Percentiles rank a stretch among this genome's conserved stretches.
Evolutionary conservation across 2,797 vertebrate species (phyloP).

Genomic region (Channallabes apus): DNA sequence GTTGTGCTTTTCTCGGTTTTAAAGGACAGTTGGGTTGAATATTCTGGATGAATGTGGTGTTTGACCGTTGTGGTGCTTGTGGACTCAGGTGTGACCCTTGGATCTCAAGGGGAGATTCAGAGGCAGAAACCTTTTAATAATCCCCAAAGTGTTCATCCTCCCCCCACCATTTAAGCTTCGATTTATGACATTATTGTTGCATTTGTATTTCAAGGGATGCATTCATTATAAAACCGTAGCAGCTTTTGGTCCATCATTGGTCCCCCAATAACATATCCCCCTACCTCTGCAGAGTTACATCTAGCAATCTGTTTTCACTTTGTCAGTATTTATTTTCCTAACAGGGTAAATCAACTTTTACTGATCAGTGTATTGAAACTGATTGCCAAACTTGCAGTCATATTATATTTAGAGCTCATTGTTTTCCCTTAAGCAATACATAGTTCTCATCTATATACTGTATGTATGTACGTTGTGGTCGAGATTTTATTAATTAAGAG

Average conservation of each 20-base stretch:
- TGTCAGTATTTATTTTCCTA: constrained; percentile 77
- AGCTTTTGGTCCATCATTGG: constrained; percentile 46
- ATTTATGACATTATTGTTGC: constrained; percentile 55
- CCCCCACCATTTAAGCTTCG: constrained; percentile 51
- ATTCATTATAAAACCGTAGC: constrained; percentile 53
- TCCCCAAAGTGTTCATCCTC: constrained; percentile 27
- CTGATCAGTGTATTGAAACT: constrained; percentile 74
- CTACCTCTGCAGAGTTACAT: constrained; percentile 59
- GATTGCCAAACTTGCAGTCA: constrained; percentile 75
- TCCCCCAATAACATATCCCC: constrained; percentile 45
- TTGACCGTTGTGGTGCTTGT: constrained; percentile 66
- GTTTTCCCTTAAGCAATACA: constrained; percentile 74
- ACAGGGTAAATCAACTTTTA: constrained; percentile 80
- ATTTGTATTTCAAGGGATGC: constrained; percentile 56
- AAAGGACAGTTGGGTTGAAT: constrained; percentile 38
- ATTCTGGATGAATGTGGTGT: constrained; percentile 48
- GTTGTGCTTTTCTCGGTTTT: constrained; percentile 46
- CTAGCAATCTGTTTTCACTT: constrained; percentile 67
- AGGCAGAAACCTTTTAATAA: constrained; percentile 66
- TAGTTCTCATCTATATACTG: constrained; percentile 62
- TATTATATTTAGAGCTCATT: constrained; percentile 61
- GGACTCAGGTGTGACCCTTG: constrained; percentile 76
- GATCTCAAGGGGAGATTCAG: constrained; percentile 69
- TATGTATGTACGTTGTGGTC: constrained; percentile 67
- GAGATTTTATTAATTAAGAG: constrained; percentile 65